phyloP scores from a whole-genome alignment of 2,113 vertebrate species.

The Origma solitaria region DNA sequence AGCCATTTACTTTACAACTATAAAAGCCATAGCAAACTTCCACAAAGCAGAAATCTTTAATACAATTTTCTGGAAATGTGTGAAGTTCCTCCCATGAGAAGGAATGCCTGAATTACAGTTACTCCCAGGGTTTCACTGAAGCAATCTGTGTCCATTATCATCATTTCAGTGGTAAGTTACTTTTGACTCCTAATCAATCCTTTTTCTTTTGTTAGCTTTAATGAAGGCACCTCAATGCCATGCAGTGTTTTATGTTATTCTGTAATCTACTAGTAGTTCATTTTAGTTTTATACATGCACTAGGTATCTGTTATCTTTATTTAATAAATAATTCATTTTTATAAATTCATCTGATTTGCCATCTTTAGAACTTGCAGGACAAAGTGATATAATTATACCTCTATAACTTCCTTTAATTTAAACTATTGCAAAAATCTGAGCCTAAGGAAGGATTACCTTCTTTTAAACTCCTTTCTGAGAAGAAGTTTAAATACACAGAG shows the following conservation, averaged over 20 bases:
- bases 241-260: not conserved
- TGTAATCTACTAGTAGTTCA: not conserved
- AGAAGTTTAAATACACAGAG: not conserved
- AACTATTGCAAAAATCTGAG: not conserved
- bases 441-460: not conserved
- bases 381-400: not conserved
- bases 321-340: not conserved
- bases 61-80: not conserved
- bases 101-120: not conserved
- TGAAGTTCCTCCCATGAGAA: not conserved
- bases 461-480: not conserved
- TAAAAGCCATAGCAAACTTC: not conserved
- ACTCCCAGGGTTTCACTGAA: not conserved
- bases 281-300: not conserved
- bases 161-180: rapidly evolving
- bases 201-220: not conserved
- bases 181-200: not conserved
- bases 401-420: not conserved
- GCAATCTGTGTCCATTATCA: not conserved
- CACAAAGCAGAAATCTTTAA: not conserved
- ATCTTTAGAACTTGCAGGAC: not conserved
- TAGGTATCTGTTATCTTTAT: not conserved
- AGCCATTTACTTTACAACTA: not conserved
- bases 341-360: not conserved
- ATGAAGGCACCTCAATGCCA: not conserved